A percentile compares a stretch with the other conserved stretches of the same genome.
Conservation (phyloP, 1,140 invertebrate species). For the Aricia agestis region DNA sequence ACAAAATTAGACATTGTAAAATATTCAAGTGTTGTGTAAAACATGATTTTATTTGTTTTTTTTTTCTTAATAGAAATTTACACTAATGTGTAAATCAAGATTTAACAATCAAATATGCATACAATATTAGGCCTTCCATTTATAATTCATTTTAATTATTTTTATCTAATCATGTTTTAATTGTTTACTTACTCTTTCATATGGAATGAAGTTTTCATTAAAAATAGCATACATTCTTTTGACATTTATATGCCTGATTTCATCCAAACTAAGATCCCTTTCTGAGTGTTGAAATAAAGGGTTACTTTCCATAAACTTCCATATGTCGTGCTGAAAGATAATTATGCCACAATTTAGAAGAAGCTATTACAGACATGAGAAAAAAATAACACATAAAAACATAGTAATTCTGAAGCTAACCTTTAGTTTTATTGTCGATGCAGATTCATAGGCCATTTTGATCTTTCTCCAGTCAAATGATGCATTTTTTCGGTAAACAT, state of each 20-base stretch:
- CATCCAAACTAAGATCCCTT: constrained; percentile 77
- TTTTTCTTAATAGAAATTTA: no score
- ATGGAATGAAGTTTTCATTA: constrained; percentile 79
- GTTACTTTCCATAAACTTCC: constrained; percentile 85
- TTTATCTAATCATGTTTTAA: not conserved
- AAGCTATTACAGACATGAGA: no score
- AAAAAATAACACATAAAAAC: no score
- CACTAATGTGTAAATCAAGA: no score
- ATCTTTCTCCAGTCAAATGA: constrained; percentile 91
- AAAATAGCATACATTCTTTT: constrained; percentile 79
- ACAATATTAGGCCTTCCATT: no score
- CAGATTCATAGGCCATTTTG: constrained; percentile 83
- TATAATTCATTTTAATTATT: not conserved
- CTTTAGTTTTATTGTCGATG: constrained; percentile 76
- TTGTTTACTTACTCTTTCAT: constrained; percentile 72
- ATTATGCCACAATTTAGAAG: not conserved
- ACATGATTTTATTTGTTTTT: no score
- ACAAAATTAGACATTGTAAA: not conserved
- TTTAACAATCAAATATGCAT: no score
- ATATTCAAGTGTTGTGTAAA: not conserved
- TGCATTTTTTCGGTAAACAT: constrained; percentile 83
- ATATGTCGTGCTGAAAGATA: constrained; percentile 75
- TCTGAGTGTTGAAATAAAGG: constrained; percentile 82
- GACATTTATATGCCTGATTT: constrained; percentile 79
- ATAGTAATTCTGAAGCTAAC: constrained; percentile 43